Conservation (phyloP, 2,113 vertebrate genomes). For the Brachyhypopomus gauderio region DNA sequence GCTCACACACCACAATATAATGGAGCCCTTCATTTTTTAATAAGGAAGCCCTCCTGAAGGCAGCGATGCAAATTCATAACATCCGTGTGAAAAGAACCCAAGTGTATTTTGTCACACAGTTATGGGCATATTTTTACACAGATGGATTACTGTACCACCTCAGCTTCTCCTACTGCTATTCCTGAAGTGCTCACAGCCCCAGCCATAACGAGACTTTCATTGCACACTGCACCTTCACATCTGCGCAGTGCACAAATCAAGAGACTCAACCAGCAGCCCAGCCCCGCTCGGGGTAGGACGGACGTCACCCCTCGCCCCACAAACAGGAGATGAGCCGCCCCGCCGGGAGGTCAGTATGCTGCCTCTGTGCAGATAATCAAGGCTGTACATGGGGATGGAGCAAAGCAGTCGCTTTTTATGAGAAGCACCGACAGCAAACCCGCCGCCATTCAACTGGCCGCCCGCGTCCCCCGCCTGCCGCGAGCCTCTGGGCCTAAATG, state of each 20-base stretch:
- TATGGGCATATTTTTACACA: constrained; percentile 45
- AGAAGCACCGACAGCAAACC: constrained; percentile 42
- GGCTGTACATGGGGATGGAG: constrained; percentile 44
- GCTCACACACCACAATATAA: constrained; percentile 48
- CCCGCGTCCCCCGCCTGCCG: constrained; percentile 34
- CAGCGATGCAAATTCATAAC: constrained; percentile 49
- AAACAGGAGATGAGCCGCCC: background rate
- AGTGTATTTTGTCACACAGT: constrained; percentile 27
- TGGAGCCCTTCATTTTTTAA: constrained; percentile 46
- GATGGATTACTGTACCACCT: constrained; percentile 31
- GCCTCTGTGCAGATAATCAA: constrained; percentile 34
- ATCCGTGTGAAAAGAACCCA: constrained; percentile 14
- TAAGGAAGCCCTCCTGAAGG: constrained; percentile 47
- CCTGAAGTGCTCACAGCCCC: background rate
- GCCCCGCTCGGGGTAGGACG: background rate
- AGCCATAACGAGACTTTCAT: constrained; percentile 2
- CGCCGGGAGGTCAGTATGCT: constrained; percentile 17
- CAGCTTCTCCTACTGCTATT: background rate
- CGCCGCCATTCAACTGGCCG: constrained; percentile 34
- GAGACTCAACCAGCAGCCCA: constrained; percentile 2
- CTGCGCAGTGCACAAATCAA: constrained; percentile 18
- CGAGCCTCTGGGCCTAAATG: constrained; percentile 51
- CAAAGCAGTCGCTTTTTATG: constrained; percentile 39
- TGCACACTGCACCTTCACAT: constrained; percentile 21
- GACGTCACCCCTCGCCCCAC: background rate